These are phyloP conservation scores for Pristionchus mayeri DNA, from an alignment of 2,888 invertebrate genomes.

Conservation along the genomic window DNA sequence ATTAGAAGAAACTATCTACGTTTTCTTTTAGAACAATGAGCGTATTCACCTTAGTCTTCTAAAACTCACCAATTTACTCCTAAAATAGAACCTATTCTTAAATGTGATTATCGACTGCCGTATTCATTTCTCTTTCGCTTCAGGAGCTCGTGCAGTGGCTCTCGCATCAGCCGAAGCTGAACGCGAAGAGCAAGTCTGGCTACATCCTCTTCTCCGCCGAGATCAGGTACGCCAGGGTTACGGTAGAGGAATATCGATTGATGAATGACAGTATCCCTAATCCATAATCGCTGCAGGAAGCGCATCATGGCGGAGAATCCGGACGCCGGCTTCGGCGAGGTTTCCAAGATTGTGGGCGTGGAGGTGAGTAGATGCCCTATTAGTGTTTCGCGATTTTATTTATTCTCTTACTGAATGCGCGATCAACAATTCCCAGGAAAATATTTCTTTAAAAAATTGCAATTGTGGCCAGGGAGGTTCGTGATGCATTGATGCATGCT, in stretches of 20 bases:
- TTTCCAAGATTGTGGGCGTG: conserved; percentile 84
- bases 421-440: too few species aligned
- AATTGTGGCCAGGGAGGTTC: too few species aligned
- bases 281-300: conserved; percentile 79
- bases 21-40: too few species aligned
- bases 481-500: too few species aligned
- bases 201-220: conserved; percentile 98
- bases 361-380: too few species aligned
- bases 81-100: background rate
- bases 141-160: conserved; percentile 64
- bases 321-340: conserved; percentile 91
- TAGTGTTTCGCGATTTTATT: too few species aligned
- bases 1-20: too few species aligned
- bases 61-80: background rate
- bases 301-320: conserved; percentile 93
- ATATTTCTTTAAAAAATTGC: too few species aligned
- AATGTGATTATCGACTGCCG: background rate
- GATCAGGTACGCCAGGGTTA: conserved; percentile 81
- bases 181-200: conserved; percentile 83
- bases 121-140: background rate
- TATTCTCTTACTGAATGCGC: too few species aligned
- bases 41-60: background rate
- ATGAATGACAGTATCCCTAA: background rate
- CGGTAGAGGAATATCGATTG: background rate
- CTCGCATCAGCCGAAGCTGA: conserved; percentile 71